Base-by-base conservation (phyloP, 1,140 invertebrate genomes). In the Rhopalosiphum padi region DNA sequence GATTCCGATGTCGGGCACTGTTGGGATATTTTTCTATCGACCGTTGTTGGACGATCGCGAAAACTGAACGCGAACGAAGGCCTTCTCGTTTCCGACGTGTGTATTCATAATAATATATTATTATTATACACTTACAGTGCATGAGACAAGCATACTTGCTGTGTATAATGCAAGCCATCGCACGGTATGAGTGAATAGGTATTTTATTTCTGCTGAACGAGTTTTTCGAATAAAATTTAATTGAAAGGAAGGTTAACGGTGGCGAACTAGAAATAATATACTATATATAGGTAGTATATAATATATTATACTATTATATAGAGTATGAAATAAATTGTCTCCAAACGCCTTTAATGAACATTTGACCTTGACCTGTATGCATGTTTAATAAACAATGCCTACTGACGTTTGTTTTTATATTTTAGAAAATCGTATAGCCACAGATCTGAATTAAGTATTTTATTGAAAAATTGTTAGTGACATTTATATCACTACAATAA, bases 181-280 rank as follows among this genome's bases (percentile, higher is more conserved):
- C n/a, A 77, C n/a, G 30, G 60, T 77, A 35, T 15, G 4, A 77
- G 15, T 77, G 30, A 30, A 68, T 68, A 77, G n/a, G 25, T 41
- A 86, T 46, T 46, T 43, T 30, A 86, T 88, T 88, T 88, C 46
- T 51, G 43, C 30, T 22, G 30, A 35, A 89, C 87, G n/a, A 51
- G 87, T 89, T 89, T 89, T 89, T 53, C 46, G 48, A 89, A 89
- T 89, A 53, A 89, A 88, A 88, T 89, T 48, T 48, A 88, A 88
- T 51, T 51, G 87, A 89, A 89, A 53, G 87, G 46, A 89, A 89
- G 87, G 87, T 89, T 51, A 51, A 37, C 48, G n/a, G 48, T 86
- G n/a, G 48, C 87, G n/a, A n/a, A 51, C n/a, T 51, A 30, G 86
- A 51, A 48, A 88, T 51, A 88, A 43, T 46, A 46, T n/a, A 86